Conservation (phyloP, 2,797 vertebrate genomes). For the Prionace glauca region DNA sequence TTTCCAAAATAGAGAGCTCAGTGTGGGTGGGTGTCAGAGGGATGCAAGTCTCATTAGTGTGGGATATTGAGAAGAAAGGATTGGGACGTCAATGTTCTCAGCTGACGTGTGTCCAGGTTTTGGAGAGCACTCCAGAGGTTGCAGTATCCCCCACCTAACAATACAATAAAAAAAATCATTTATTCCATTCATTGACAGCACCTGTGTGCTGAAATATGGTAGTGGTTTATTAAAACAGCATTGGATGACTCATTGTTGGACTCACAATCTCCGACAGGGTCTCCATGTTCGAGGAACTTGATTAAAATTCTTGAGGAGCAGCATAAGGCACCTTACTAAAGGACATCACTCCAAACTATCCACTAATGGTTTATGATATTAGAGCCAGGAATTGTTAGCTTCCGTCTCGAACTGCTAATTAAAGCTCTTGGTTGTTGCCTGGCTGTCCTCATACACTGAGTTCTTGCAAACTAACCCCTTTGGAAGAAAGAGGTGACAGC, state of each 20-base stretch:
- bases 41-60: neutral
- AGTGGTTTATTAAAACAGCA: constrained; percentile 19
- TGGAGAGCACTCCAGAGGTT: neutral
- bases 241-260: neutral
- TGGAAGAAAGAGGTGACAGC: neutral
- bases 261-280: neutral
- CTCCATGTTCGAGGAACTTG: neutral
- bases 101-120: neutral
- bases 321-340: neutral
- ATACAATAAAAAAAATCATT: neutral
- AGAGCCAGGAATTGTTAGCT: neutral
- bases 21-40: neutral
- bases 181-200: neutral
- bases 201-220: neutral
- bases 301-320: neutral
- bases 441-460: neutral
- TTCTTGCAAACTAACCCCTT: neutral
- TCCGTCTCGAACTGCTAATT: neutral
- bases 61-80: neutral
- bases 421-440: neutral
- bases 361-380: neutral
- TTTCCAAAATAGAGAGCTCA: neutral
- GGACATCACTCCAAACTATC: neutral
- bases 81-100: too few relatives aligned
- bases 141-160: neutral